A percentile compares a stretch with the other conserved stretches of the same genome.
These are phyloP conservation scores for Nannoperca australis DNA, from an alignment of 2,797 vertebrate species.

Conservation along the genomic window DNA sequence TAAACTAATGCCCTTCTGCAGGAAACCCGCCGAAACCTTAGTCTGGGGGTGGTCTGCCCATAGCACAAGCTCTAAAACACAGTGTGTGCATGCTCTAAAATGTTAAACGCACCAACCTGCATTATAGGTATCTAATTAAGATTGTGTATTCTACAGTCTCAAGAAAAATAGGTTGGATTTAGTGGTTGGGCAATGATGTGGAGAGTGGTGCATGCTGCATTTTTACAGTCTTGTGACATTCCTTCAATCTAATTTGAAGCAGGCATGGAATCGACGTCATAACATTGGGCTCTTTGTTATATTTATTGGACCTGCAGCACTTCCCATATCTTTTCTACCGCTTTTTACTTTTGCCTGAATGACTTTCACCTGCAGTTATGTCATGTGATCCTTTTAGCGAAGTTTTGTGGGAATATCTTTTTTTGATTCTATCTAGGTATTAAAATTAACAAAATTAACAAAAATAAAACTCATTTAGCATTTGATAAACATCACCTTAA, in stretches of 20 bases:
- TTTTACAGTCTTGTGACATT: constrained; percentile 86
- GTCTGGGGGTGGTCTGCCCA: constrained; percentile 71
- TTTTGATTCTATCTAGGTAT: not conserved
- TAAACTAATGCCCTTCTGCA: constrained; percentile 61
- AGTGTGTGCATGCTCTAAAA: constrained; percentile 48
- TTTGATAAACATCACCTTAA: not conserved
- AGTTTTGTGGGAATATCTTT: not conserved
- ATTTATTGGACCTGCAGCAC: constrained; percentile 65
- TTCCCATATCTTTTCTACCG: constrained; percentile 7
- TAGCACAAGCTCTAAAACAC: constrained; percentile 40
- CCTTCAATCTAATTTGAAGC: constrained; percentile 84
- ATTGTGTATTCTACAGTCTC: constrained; percentile 61
- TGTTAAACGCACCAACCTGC: constrained; percentile 41
- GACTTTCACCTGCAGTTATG: constrained; percentile 21
- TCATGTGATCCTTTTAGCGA: not conserved
- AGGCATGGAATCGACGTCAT: constrained; percentile 72
- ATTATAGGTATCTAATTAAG: constrained; percentile 70
- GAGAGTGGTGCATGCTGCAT: constrained; percentile 72
- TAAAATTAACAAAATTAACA: too few species aligned
- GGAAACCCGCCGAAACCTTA: constrained; percentile 60
- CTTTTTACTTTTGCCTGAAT: constrained; percentile 36
- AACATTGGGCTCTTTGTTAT: constrained; percentile 82
- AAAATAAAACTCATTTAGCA: not conserved
- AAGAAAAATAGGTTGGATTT: constrained; percentile 69
- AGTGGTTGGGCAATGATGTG: constrained; percentile 74